Evolutionary conservation across 2,113 vertebrate species (phyloP).

Genomic region (Sigmodon hispidus): DNA sequence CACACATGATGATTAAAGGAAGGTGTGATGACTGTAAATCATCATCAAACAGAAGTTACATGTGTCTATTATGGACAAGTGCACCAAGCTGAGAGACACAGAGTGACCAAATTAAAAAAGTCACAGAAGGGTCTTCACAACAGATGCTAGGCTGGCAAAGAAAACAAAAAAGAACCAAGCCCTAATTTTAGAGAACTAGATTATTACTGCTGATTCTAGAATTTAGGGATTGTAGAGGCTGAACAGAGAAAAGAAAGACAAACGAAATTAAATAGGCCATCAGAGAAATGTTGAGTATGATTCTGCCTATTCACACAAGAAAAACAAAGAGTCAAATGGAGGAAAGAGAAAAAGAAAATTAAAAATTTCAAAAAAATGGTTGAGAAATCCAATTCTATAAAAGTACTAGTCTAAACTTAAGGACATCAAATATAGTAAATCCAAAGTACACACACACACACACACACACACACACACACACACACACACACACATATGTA

Average conservation of each 20-base stretch:
- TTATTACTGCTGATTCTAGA: not conserved
- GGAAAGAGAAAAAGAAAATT: not conserved
- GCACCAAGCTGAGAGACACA: not conserved
- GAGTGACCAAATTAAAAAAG: conserved; percentile 19
- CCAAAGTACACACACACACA: not conserved
- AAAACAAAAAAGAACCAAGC: not conserved
- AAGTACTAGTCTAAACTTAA: not conserved
- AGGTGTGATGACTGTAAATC: not conserved
- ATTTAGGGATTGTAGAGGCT: not conserved
- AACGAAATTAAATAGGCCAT: not conserved
- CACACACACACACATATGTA: not conserved
- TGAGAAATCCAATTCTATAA: not conserved
- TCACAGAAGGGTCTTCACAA: not conserved
- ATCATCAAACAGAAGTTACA: not conserved
- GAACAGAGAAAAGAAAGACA: not conserved
- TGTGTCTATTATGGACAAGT: not conserved
- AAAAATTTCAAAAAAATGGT: not conserved
- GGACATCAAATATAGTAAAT: not conserved
- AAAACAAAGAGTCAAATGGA: not conserved
- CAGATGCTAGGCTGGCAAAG: not conserved
- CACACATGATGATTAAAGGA: not conserved
- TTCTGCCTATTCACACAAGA: not conserved
- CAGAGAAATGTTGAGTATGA: not conserved
- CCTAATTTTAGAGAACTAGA: not conserved
- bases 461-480: not conserved